phyloP scores from a whole-genome alignment of 2,113 vertebrate species.

The Camelus bactrianus region DNA sequence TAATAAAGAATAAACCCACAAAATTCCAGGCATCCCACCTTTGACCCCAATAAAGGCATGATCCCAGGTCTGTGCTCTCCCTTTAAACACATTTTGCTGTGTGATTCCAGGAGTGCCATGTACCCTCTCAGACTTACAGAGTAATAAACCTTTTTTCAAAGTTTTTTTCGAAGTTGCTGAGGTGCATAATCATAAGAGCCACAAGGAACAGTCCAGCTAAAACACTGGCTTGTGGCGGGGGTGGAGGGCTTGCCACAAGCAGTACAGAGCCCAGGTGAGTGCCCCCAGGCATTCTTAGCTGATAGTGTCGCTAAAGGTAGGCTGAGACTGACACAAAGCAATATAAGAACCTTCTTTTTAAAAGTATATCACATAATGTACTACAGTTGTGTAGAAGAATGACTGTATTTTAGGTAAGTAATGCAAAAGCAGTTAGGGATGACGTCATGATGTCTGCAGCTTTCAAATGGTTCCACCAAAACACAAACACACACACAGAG shows the following conservation, averaged over 20 bases:
- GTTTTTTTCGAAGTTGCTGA: not conserved
- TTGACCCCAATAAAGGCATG: not conserved
- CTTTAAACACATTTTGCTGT: not conserved
- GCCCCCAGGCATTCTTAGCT: not conserved
- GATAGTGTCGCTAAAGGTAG: not conserved
- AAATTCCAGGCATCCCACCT: not conserved
- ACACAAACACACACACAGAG: not conserved
- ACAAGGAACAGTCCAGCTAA: not conserved
- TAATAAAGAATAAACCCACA: not conserved
- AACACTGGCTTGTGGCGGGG: not conserved
- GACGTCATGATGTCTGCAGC: not conserved
- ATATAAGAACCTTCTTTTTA: not conserved
- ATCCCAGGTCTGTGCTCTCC: not conserved
- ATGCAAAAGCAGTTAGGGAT: not conserved
- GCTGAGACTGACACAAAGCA: not conserved
- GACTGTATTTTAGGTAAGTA: not conserved
- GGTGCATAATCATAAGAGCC: not conserved
- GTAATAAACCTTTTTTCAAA: not conserved
- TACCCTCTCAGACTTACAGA: not conserved
- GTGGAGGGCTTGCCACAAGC: not conserved
- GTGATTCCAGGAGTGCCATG: not conserved
- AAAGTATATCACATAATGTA: conserved; percentile 8
- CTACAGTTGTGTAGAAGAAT: not conserved
- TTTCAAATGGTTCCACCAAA: conserved; percentile 2
- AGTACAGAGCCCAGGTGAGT: not conserved